Evolutionary conservation across 1,140 invertebrate genomes (phyloP).

Genomic region (Brachionus rotundiformis): DNA sequence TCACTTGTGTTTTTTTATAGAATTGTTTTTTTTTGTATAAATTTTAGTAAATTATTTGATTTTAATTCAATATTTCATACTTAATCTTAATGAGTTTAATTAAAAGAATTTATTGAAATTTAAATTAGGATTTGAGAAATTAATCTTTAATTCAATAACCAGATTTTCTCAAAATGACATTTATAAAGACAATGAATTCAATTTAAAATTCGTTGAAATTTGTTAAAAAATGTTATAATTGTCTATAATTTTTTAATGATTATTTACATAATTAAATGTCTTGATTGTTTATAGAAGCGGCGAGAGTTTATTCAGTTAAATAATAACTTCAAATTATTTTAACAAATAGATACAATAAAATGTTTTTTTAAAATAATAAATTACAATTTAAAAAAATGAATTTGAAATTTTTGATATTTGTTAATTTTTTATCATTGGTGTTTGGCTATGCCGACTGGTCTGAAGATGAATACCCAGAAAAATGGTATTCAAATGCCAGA

Average conservation of each 20-base stretch:
- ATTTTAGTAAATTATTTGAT: neutral
- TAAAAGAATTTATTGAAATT: neutral
- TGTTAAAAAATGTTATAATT: neutral
- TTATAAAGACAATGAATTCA: neutral
- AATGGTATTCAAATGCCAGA: neutral
- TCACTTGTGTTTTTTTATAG: no score
- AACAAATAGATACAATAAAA: neutral
- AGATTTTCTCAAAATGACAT: neutral
- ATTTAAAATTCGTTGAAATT: neutral
- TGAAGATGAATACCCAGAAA: neutral
- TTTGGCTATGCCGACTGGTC: slow-evolving; percentile 17
- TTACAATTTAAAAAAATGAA: neutral
- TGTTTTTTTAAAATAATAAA: neutral
- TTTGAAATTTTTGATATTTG: neutral
- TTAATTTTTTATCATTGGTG: neutral
- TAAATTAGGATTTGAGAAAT: neutral
- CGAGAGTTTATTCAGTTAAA: neutral
- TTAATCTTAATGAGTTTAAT: no score
- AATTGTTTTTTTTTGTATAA: neutral
- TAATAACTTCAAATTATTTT: neutral
- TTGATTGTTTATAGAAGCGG: neutral
- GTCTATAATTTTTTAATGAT: neutral
- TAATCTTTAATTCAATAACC: no score
- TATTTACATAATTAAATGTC: neutral
- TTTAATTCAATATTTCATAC: no score